Evolutionary conservation across 2,888 invertebrate genomes (phyloP), one percentile per base, ranked within the genome.

Genomic region (Orchesellides sinensis): DNA sequence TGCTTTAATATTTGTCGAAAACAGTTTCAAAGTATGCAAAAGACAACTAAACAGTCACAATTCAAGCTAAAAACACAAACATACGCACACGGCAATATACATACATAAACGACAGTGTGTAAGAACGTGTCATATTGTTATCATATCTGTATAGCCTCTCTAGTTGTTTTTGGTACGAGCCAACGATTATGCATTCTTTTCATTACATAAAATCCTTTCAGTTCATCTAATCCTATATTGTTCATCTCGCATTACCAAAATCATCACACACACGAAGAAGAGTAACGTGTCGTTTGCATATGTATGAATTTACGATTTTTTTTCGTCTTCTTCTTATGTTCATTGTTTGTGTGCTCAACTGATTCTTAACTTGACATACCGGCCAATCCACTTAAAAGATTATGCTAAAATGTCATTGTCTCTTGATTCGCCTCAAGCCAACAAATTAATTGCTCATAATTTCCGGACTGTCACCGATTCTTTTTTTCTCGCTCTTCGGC

Each of bases 391-490:
- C 83, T 83, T 83, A 83, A 78, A 54, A 77, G 83, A 83, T 78
- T 78, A 78, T 72, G 59, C 47, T 66, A 68, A 77, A 73, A 78
- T 83, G 83, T 83, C 83, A 83, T 78, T 83, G 83, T 83, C 83
- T 83, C 69, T 45, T 78, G 72, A 73, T 61, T 70, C 25, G 77
- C 83, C 83, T 72, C 72, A 68, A 83, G 78, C 83, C 59, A 83
- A 66, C 83, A 83, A 83, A 83, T 83, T 83, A 83, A 83, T 83
- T 83, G 83, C 83, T 83, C 83, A 83, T 83, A 83, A 83, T 83
- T 83, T 83, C 83, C 83, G 77, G 78, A 83, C 83, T 83, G 83
- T 83, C 83, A 83, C 83, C 83, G 73, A 83, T 78, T 72, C 77
- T 75, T 68, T 83, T 73, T 47, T 70, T 21, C 40, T 69, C 40